Percentiles rank a stretch among this genome's conserved stretches.
These are phyloP conservation scores for Ctenicera cuprea DNA, from an alignment of 2,888 invertebrate species.

Conservation along the genomic window DNA sequence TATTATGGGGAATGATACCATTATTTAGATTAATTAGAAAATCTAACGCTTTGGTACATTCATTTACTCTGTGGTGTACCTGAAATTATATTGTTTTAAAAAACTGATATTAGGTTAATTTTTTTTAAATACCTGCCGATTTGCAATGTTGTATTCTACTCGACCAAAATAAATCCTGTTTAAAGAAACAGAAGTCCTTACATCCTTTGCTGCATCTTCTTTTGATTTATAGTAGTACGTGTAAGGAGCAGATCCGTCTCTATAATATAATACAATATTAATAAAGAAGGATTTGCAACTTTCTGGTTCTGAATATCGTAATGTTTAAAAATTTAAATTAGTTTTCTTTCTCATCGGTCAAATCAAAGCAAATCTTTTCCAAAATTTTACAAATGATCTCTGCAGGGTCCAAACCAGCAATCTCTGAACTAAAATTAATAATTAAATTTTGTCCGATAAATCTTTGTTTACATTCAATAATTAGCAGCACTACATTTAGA, in stretches of 20 bases:
- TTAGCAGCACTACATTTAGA: no score
- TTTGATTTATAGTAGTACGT: conserved; percentile 72
- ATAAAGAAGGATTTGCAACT: not conserved
- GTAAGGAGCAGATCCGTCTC: conserved; percentile 71
- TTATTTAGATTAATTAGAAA: conserved; percentile 73
- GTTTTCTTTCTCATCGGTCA: no score
- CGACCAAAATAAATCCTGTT: conserved; percentile 67
- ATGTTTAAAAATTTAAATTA: no score
- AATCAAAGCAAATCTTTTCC: no score
- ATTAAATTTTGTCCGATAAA: no score
- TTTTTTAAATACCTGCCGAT: conserved; percentile 64
- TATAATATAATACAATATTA: conserved; percentile 53
- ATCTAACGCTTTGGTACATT: conserved; percentile 73
- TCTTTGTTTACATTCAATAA: no score
- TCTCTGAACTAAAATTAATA: no score
- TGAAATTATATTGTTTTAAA: conserved; percentile 58
- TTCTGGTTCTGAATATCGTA: no score
- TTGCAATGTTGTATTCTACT: conserved; percentile 68
- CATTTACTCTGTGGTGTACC: conserved; percentile 73
- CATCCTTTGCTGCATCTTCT: conserved; percentile 67
- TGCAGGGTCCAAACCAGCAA: no score
- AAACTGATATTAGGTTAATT: conserved; percentile 27
- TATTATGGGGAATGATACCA: conserved; percentile 72
- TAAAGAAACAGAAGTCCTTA: conserved; percentile 67
- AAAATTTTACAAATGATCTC: no score